phyloP scores from a whole-genome alignment of 1,140 invertebrate genomes.

The Drosophila teissieri region DNA sequence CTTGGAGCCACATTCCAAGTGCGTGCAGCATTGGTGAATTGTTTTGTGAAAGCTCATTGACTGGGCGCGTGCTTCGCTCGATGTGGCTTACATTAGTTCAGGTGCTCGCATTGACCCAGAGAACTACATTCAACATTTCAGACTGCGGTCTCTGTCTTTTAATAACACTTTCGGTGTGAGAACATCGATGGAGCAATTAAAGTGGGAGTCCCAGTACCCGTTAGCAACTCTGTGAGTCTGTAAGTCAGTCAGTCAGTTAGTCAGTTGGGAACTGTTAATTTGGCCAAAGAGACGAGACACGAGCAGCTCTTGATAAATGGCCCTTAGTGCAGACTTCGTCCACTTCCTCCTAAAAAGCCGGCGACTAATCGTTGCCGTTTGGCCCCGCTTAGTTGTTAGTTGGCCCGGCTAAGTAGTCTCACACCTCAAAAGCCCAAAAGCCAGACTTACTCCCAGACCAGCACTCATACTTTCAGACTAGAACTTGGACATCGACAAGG shows the following conservation, averaged over 20 bases:
- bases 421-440: conserved; percentile 24
- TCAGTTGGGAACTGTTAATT: conserved; percentile 62
- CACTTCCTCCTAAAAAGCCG: conserved; percentile 35
- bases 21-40: conserved; percentile 47
- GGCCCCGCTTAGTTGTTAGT: conserved; percentile 44
- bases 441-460: background rate
- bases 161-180: conserved; percentile 31
- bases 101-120: conserved; percentile 77
- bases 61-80: conserved; percentile 48
- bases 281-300: conserved; percentile 64
- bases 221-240: conserved; percentile 36
- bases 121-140: conserved; percentile 62
- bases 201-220: conserved; percentile 20
- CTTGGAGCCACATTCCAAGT: conserved; percentile 13
- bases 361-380: conserved; percentile 50
- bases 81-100: conserved; percentile 66
- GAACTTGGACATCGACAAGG: conserved; percentile 44
- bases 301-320: conserved; percentile 73
- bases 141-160: conserved; percentile 20
- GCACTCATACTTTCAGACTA: conserved; percentile 3
- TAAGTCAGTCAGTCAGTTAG: conserved; percentile 42
- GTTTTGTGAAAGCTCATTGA: conserved; percentile 66
- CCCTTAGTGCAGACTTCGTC: conserved; percentile 49
- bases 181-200: conserved; percentile 67
- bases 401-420: conserved; percentile 57